A percentile compares a stretch with the other conserved stretches of the same genome.
Conservation (phyloP, 2,888 invertebrate species). For the Eristalis intricaria region DNA sequence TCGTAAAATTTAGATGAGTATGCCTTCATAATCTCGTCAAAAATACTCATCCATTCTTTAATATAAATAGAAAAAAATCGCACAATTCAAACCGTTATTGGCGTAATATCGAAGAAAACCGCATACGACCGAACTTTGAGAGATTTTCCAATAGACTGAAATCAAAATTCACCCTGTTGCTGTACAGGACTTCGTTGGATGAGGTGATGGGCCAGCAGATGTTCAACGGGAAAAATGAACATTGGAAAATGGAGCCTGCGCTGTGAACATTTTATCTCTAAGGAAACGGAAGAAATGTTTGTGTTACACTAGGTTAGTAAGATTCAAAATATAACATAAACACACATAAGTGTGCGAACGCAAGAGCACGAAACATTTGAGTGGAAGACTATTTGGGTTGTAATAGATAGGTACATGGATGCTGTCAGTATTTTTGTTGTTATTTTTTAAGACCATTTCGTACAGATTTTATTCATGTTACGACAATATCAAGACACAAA, state of each 20-base stretch:
- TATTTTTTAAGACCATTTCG: too few relatives aligned
- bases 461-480: too few relatives aligned
- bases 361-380: too few relatives aligned
- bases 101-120: background rate
- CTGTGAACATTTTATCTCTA: background rate
- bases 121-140: background rate
- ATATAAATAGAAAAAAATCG: background rate
- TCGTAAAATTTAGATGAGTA: background rate
- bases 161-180: constrained; percentile 21
- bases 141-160: constrained; percentile 10
- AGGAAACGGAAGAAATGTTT: background rate
- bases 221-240: constrained; percentile 40
- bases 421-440: too few relatives aligned
- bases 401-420: too few relatives aligned
- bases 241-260: constrained; percentile 37
- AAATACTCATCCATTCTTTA: too few relatives aligned
- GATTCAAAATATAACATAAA: background rate
- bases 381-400: too few relatives aligned
- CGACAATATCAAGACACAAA: too few relatives aligned
- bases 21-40: background rate
- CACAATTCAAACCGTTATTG: background rate
- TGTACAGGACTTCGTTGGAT: constrained; percentile 7
- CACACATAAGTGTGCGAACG: too few relatives aligned
- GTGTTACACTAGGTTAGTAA: constrained; percentile 10
- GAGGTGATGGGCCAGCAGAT: constrained; percentile 8